These are phyloP conservation scores for Pelecanus crispus DNA, from an alignment of 2,113 vertebrate species.

Conservation along the genomic window DNA sequence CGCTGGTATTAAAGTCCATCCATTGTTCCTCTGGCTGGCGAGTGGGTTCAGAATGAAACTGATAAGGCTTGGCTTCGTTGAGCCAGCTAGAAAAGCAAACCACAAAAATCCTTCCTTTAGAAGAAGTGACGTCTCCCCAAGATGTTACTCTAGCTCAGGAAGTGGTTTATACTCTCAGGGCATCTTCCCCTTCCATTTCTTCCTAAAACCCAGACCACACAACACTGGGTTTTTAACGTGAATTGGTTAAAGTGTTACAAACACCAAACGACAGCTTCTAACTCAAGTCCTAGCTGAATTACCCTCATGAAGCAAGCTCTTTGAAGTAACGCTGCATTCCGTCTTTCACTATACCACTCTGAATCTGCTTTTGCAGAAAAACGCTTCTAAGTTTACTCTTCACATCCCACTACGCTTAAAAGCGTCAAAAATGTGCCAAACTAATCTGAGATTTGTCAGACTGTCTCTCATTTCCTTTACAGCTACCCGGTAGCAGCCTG, in stretches of 20 bases:
- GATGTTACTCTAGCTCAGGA: background rate
- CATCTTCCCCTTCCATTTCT: background rate
- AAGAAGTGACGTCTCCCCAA: background rate
- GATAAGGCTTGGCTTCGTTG: background rate
- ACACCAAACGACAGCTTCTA: background rate
- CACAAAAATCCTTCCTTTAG: background rate
- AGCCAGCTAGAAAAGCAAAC: background rate
- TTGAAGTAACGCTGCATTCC: background rate
- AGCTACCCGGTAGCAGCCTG: background rate
- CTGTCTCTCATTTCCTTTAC: slow-evolving; percentile 1
- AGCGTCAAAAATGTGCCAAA: slow-evolving; percentile 39
- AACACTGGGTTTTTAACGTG: accelerated
- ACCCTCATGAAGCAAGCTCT: background rate
- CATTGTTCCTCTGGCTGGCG: background rate
- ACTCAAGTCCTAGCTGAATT: background rate
- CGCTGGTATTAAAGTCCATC: background rate
- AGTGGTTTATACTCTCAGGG: background rate
- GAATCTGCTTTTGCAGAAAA: background rate
- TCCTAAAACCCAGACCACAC: background rate
- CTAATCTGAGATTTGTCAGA: slow-evolving; percentile 20
- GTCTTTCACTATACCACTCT: background rate
- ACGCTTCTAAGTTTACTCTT: slow-evolving; percentile 37
- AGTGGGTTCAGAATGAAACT: background rate
- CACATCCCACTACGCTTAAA: slow-evolving; percentile 24
- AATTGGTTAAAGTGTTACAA: background rate